Base-by-base conservation (phyloP, 2,113 vertebrate species). In the Helogale parvula region DNA sequence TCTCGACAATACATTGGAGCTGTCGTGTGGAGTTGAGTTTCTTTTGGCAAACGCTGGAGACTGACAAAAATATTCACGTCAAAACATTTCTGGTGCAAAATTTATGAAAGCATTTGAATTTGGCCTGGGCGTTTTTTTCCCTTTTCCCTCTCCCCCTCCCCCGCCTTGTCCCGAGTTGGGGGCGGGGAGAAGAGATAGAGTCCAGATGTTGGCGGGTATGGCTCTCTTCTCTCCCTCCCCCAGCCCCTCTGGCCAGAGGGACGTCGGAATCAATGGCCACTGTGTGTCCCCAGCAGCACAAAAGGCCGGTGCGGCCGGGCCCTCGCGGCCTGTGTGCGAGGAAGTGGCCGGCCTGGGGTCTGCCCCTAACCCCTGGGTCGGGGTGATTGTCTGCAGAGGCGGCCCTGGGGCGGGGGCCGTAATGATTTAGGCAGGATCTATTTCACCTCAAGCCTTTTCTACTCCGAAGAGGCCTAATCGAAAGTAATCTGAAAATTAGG, bases 341-440 rank as follows among this genome's bases (percentile, higher is more conserved):
- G 99, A 99, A 99, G 99, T 99, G 98, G 99, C 98, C 98, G 99
- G 99, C 99, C 99, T 99, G 98, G 90, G 94, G 98, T 98, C 98
- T 98, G 99, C 98, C 99, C 98, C 99, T 99, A 99, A 99, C 99
- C 99, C 93, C 57, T 4, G 97, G 99, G 99, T 99, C 98, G 98
- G 98, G 98, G 98, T 99, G 99, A 99, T 99, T 99, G 99, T 99
- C 99, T 99, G 98, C 98, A 99, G 98, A 99, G 99, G 99, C 98
- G 98, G 99, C 99, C 99, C 99, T 99, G 99, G 99, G 99, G 99
- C 99, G 98, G 99, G 98, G 99, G 98, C 98, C 98, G 98, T 99
- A 99, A 99, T 99, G 99, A 99, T 99, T 99, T 99, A 99, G 99
- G 99, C 99, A 99, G 99, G 99, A 99, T 99, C 99, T 99, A 99